Conservation (phyloP, 2,888 invertebrate species). For the Hermodice carunculata region DNA sequence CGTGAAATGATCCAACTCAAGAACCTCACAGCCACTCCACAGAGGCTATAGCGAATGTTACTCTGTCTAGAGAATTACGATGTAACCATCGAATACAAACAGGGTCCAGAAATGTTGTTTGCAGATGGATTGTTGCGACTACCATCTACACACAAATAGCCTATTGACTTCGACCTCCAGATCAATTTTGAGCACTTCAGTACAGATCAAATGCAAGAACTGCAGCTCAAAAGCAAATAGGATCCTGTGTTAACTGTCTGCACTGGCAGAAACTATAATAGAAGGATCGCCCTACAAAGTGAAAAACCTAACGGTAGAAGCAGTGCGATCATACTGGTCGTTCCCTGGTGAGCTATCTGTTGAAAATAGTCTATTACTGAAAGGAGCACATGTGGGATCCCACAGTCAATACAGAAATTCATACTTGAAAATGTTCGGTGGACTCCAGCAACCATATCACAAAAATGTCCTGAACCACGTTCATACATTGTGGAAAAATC, state of each 20-base stretch:
- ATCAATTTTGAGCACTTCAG: slow-evolving; percentile 15
- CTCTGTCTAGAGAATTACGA: slow-evolving; percentile 33
- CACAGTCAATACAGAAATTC: too few relatives aligned
- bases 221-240: background rate
- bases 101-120: slow-evolving; percentile 29
- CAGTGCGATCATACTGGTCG: too few relatives aligned
- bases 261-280: slow-evolving; percentile 16
- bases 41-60: slow-evolving; percentile 33
- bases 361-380: too few relatives aligned
- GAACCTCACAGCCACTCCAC: slow-evolving; percentile 26
- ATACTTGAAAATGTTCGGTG: too few relatives aligned
- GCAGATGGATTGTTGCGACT: slow-evolving; percentile 35
- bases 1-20: slow-evolving; percentile 30
- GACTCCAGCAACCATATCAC: too few relatives aligned
- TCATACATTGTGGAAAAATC: too few relatives aligned
- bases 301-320: too few relatives aligned
- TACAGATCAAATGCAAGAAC: slow-evolving; percentile 7
- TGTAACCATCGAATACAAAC: slow-evolving; percentile 19
- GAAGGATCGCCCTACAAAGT: slow-evolving; percentile 23
- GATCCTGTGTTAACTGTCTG: slow-evolving; percentile 22
- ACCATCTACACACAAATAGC: slow-evolving; percentile 7
- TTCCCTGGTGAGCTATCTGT: too few relatives aligned
- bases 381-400: too few relatives aligned
- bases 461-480: too few relatives aligned
- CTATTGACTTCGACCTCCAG: slow-evolving; percentile 17